Base-by-base conservation (phyloP, 2,797 vertebrate species). In the Tauraco hartlaubi region DNA sequence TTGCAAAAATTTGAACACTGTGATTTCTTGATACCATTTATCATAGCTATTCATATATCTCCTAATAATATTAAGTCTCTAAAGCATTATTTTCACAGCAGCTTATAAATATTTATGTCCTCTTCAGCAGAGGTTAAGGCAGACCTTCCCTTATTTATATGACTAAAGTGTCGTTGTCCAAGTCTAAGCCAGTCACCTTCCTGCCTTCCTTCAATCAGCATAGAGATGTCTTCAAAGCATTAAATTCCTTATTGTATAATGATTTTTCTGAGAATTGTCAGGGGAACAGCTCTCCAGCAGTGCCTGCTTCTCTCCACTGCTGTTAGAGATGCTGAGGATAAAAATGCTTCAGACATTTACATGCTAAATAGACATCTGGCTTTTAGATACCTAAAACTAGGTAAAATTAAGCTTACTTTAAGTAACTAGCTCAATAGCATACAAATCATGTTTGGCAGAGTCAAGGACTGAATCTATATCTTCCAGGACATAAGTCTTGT, bases 61-160 rank as follows among this genome's bases (percentile, higher is more conserved):
- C 48, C 71, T 76, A 89, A 69, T 82, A 55, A 62, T 76, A 76
- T 66, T 81, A 81, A 68, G 18, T 78, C 21, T 73, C 61, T 61
- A 48, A 82, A 59, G 35, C 76, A 35, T 82, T 90, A 58, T 92
- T 84, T 94, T 79, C 77, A 52, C 71, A 92, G 83, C 35, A 93
- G 35, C 26, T 92, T 83, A 72, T 56, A 77, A 83, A 74, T 86
- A 51, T 72, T 81, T 90, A 75, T 83, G 78, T 41, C 15, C 19
- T 85, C 69, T 58, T 76, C 55, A 90, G 56, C 48, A 59, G 31
- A 79, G 18, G 31, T 33, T 92, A 77, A 72, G 23, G 9, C 31
- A 94, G 41, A 73, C 37, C 5, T 52, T 91, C 11, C 41, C 9
- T 63, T 88, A 49, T 79, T 94, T 80, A 7, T 67, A 39, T 31